Base-by-base conservation (phyloP, 2,113 vertebrate species). In the Romanogobio albipinnatus region DNA sequence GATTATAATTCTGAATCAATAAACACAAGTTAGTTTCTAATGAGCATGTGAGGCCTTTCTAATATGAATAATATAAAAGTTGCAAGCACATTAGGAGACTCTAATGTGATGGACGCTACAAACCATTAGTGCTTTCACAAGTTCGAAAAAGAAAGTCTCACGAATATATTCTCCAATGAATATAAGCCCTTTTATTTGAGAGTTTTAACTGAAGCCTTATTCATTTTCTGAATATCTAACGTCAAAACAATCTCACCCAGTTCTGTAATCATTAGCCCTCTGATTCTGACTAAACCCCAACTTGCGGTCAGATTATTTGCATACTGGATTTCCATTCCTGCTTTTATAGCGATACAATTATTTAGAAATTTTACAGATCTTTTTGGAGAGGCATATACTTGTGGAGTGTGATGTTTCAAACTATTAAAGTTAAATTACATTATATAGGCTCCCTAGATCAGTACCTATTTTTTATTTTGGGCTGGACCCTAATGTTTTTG, bases 1-100 rank as follows among this genome's bases (percentile, higher is more conserved):
- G 22, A 79, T 79, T 45, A 62, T 62, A 26, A 79, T 78, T 61
- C 56, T 61, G 11, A 59, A 77, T 36, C 29, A 77, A 15, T 77
- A 39, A 51, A 36, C 51, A 76, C 15, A 76, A 51, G 13, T n/a
- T 13, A 22, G 75, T 36, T 14, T 13, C 17, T 15, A 76, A 75
- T 36, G 45, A 71, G 19, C 2, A 39, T 45, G 39, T 45, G 39
- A 11, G 39, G 39, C 2, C 5, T 73, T 71, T 45, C 17, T 73
- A 45, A 45, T 45, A 45, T n/a, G 5, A 71, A n/a, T 43, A 43
- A 43, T 71, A 6, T 13, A 13, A 45, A 10, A 13, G 17, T 29
- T 75, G 24, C 29, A 26, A 29, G n/a, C 43, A 74, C n/a, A 49
- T 47, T 66, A 66, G 14, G 62, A 47, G 29, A 36, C 64, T 68